A percentile compares a stretch with the other conserved stretches of the same genome.
phyloP scores from a whole-genome alignment of 2,797 vertebrate species.

The Centroberyx gerrardi region DNA sequence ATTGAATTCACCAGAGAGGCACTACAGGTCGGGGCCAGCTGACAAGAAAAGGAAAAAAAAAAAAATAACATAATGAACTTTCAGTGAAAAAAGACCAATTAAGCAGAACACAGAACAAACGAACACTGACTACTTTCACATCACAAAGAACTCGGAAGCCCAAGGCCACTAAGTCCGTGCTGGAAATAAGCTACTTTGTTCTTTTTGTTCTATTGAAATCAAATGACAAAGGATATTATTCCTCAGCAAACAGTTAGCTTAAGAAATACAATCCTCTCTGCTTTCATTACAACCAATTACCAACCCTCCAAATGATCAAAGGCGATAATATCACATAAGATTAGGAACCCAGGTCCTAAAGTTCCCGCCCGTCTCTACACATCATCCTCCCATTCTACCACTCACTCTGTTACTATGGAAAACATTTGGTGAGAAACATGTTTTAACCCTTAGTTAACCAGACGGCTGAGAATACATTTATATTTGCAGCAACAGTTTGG shows the following conservation, averaged over 20 bases:
- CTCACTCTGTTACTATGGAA: too few species aligned
- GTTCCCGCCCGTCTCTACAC: background rate
- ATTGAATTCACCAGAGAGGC: constrained; percentile 94
- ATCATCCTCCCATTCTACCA: too few species aligned
- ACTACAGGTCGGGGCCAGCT: constrained; percentile 94
- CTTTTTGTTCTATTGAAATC: background rate
- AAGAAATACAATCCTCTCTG: constrained; percentile 16
- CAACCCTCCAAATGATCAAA: constrained; percentile 25
- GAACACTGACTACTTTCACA: background rate
- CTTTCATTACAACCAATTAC: constrained; percentile 40
- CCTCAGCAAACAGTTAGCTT: constrained; percentile 3
- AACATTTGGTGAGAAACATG: too few species aligned
- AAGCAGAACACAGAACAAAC: background rate
- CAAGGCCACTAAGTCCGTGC: background rate
- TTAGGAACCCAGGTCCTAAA: background rate
- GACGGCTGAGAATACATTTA: too few species aligned
- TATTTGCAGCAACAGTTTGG: too few species aligned
- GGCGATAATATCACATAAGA: background rate
- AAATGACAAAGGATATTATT: background rate
- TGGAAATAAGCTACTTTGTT: background rate
- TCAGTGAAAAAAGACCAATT: background rate
- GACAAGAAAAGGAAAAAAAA: constrained; percentile 26
- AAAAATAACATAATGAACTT: background rate
- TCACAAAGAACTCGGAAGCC: constrained; percentile 2
- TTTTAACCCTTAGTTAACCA: too few species aligned